Conservation (phyloP, 1,140 invertebrate species). For the Archegozetes longisetosus region DNA sequence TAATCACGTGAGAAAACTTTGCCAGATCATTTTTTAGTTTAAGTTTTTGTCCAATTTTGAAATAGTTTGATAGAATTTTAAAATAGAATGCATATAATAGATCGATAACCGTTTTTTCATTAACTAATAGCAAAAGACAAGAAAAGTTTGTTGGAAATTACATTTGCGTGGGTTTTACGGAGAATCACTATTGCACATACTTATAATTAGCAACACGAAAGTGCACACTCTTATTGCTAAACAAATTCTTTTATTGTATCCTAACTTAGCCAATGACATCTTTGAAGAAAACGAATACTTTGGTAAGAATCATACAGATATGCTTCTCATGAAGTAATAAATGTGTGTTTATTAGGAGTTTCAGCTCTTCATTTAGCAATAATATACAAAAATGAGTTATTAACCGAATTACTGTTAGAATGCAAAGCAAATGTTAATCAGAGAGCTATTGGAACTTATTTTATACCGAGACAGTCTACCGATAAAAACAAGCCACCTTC, state of each 20-base stretch:
- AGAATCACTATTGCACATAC: slow-evolving; percentile 80
- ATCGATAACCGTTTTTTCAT: too few species aligned
- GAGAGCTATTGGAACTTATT: slow-evolving; percentile 61
- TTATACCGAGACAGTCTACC: slow-evolving; percentile 34
- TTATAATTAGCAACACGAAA: slow-evolving; percentile 85
- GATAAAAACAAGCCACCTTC: background rate
- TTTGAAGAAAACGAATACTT: slow-evolving; percentile 95
- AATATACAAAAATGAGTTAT: slow-evolving; percentile 84
- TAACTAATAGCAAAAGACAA: slow-evolving; percentile 24
- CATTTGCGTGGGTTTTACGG: slow-evolving; percentile 83
- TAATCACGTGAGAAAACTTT: background rate
- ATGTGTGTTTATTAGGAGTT: background rate
- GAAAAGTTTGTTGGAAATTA: slow-evolving; percentile 93
- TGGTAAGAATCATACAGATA: slow-evolving; percentile 37
- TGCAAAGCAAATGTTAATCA: slow-evolving; percentile 78
- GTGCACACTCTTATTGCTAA: slow-evolving; percentile 66
- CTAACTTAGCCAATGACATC: slow-evolving; percentile 74
- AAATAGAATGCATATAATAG: too few species aligned
- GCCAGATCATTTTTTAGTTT: background rate
- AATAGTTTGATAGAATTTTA: too few species aligned
- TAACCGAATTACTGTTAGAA: slow-evolving; percentile 81
- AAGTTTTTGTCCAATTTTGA: too few species aligned
- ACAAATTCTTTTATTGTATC: slow-evolving; percentile 75
- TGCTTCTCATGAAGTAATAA: background rate
- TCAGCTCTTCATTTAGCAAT: slow-evolving; percentile 69